Percentiles rank a stretch among this genome's conserved stretches.
These are phyloP conservation scores for Aplidium turbinatum DNA, from an alignment of 23 tunicate species.

Conservation along the genomic window DNA sequence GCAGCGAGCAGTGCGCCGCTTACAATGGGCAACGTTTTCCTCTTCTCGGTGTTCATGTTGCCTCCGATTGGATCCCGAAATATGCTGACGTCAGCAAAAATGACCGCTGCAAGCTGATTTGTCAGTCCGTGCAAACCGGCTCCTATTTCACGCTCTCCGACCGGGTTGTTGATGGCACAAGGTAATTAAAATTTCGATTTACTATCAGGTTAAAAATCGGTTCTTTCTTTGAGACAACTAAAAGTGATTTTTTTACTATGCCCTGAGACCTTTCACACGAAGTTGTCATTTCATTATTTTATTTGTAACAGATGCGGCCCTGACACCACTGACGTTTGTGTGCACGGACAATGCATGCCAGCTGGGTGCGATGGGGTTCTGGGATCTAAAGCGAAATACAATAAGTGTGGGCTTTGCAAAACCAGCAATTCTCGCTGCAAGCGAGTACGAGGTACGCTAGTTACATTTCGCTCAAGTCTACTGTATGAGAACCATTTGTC, in stretches of 20 bases:
- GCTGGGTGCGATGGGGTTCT: conserved; percentile 93
- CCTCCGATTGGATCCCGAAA: conserved; percentile 83
- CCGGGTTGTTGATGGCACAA: conserved; percentile 88
- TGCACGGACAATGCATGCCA: conserved; percentile 85
- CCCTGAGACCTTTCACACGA: no score
- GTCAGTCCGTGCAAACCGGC: conserved; percentile 81
- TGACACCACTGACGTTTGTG: conserved; percentile 82
- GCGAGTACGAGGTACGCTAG: conserved; percentile 38
- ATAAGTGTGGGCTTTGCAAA: conserved; percentile 90
- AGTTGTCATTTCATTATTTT: background rate
- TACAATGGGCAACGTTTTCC: conserved; percentile 87
- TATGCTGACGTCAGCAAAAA: conserved; percentile 56
- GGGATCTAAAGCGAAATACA: conserved; percentile 81
- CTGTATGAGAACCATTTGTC: no score
- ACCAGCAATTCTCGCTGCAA: conserved; percentile 65
- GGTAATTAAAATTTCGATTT: conserved; percentile 36
- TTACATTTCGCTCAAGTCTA: background rate
- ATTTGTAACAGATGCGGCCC: conserved; percentile 69
- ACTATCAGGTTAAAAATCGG: background rate
- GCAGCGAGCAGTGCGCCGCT: conserved; percentile 83
- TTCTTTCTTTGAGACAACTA: background rate
- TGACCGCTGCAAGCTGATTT: conserved; percentile 88
- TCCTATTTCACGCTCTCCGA: conserved; percentile 62
- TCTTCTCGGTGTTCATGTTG: conserved; percentile 48
- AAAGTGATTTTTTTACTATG: background rate